phyloP scores from a whole-genome alignment of 2,113 vertebrate genomes.

The Xiphias gladius region DNA sequence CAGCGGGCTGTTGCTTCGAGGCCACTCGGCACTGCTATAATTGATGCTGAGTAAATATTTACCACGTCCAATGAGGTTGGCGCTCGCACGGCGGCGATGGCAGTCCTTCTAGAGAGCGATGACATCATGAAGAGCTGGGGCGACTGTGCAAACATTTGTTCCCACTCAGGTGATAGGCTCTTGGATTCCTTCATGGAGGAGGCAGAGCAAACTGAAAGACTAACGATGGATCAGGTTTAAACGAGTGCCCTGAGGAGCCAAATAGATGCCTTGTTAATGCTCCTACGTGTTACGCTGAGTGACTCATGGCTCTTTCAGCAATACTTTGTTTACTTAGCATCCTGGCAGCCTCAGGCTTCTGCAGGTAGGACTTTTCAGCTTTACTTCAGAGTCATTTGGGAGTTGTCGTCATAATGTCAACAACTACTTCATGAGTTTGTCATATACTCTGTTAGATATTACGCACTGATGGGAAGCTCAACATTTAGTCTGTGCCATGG shows the following conservation, averaged over 20 bases:
- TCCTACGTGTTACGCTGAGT: slow-evolving; percentile 31
- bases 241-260: slow-evolving; percentile 52
- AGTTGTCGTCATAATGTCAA: slow-evolving; percentile 48
- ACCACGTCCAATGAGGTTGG: slow-evolving; percentile 44
- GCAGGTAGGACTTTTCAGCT: slow-evolving; percentile 47
- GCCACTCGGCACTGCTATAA: slow-evolving; percentile 52
- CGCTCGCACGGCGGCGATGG: slow-evolving; percentile 11
- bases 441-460: background rate
- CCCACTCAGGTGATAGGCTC: slow-evolving; percentile 55
- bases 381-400: slow-evolving; percentile 45
- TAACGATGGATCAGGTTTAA: slow-evolving; percentile 59
- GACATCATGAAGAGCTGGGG: slow-evolving; percentile 57
- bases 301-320: slow-evolving; percentile 58
- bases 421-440: slow-evolving; percentile 44
- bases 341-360: slow-evolving; percentile 53
- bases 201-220: slow-evolving; percentile 24
- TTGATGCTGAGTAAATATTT: slow-evolving; percentile 74
- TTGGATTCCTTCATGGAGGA: slow-evolving; percentile 49
- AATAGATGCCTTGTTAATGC: slow-evolving; percentile 52
- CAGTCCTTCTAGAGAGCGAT: slow-evolving; percentile 25
- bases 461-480: background rate
- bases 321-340: slow-evolving; percentile 57
- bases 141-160: slow-evolving; percentile 67
- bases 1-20: slow-evolving; percentile 53
- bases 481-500: background rate